Base-by-base conservation (phyloP, 2,113 vertebrate genomes). In the Aix galericulata region DNA sequence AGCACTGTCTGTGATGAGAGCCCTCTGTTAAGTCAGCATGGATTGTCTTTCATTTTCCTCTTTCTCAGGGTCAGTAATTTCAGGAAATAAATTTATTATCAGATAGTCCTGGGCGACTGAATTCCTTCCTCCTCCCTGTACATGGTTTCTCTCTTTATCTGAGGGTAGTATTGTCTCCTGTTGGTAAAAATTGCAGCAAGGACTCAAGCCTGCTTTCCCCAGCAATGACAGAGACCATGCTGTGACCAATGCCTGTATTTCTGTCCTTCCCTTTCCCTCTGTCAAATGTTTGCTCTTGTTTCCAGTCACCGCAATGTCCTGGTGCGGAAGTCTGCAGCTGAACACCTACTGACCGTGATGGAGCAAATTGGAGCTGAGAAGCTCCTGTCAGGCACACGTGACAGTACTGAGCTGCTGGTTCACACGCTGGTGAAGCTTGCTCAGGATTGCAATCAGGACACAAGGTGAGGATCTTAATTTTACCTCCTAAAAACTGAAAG, bases 371-470 rank as follows among this genome's bases (percentile, higher is more conserved):
- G 98, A 0, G 90, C 97, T 0, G 75, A 97, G 16, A 97, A 95
- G 60, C 96, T 98, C 5, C 90, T 98, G 17, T 97, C 96, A 0
- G 96, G 96, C 16, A 36, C 31, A 1, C 59, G 48, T 31, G 88
- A 88, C 25, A 97, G 40, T 34, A 96, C 71, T 0, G 95, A 97
- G 7, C 17, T 50, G 62, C 91, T 98, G 63, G 68, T 97, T 8
- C 32, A 9, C 40, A 80, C 42, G 0, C 17, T 97, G 50, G 95
- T 97, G 82, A 97, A 83, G 42, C 82, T 98, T 71, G 97, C 97
- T 17, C 98, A 98, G 85, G 98, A 98, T 84, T 91, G 94, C 84
- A 96, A 98, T 83, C 95, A 95, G 62, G 97, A 98, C 68, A 97
- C 97, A 75, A 98, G 98, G 98, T 98, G 93, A 85, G 5, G 20